Percentiles rank a stretch among this genome's conserved stretches.
These are phyloP conservation scores for Lindbergichthys nudifrons DNA, from an alignment of 2,797 vertebrate species.

Conservation along the genomic window DNA sequence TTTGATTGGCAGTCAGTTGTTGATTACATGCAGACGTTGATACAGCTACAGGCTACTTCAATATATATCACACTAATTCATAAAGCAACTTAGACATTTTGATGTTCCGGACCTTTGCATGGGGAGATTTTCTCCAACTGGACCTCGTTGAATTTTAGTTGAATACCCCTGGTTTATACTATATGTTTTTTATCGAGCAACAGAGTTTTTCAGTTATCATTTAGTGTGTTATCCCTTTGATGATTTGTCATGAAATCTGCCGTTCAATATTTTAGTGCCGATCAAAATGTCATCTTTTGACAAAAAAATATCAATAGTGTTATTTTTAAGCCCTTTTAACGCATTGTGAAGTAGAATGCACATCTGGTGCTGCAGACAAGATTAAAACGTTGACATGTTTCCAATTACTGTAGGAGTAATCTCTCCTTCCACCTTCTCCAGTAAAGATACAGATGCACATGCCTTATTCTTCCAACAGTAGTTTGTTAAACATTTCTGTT, in stretches of 20 bases:
- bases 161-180: constrained; percentile 1
- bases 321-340: constrained; percentile 14
- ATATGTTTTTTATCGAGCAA: constrained; percentile 10
- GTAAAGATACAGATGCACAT: background rate
- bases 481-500: background rate
- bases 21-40: no score
- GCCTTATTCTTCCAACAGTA: background rate
- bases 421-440: constrained; percentile 9
- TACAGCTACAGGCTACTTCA: no score
- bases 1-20: no score
- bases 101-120: no score
- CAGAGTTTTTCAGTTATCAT: constrained; percentile 1
- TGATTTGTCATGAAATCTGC: constrained; percentile 23
- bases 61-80: no score
- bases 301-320: constrained; percentile 33
- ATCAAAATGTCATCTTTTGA: constrained; percentile 26
- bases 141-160: no score
- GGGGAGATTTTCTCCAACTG: no score
- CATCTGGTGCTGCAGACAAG: constrained; percentile 18
- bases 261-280: constrained; percentile 27
- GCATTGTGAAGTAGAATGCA: constrained; percentile 14
- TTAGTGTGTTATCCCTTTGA: constrained; percentile 7
- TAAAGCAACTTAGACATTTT: no score
- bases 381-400: constrained; percentile 3
- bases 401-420: constrained; percentile 1